Conservation (phyloP, 2,113 vertebrate species). For the Mus pahari region DNA sequence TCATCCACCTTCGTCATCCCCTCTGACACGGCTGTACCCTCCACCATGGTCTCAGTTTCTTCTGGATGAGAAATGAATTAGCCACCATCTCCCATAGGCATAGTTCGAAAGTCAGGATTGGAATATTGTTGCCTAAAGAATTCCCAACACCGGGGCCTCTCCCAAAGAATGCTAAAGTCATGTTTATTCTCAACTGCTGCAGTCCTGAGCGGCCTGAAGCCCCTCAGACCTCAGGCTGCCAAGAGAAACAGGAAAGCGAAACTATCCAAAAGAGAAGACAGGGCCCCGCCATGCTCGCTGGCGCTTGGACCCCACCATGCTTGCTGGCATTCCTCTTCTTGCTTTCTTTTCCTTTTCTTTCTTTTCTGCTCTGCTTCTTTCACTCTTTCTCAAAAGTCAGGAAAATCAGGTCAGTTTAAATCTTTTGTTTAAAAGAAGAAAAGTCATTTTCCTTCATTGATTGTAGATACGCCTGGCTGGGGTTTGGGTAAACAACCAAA, state of each 20-base stretch:
- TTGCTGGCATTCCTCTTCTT: not conserved
- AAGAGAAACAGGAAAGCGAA: slow-evolving; percentile 67
- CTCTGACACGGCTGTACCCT: not conserved
- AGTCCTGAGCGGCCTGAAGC: not conserved
- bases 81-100: slow-evolving; percentile 60
- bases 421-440: not conserved
- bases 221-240: slow-evolving; percentile 25
- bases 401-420: slow-evolving; percentile 22
- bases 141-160: slow-evolving; percentile 77
- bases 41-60: not conserved
- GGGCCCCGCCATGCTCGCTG: not conserved
- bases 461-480: not conserved
- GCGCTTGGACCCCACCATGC: not conserved
- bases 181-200: slow-evolving; percentile 45
- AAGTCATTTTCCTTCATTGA: not conserved
- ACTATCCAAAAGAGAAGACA: slow-evolving; percentile 62
- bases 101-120: slow-evolving; percentile 79
- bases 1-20: not conserved
- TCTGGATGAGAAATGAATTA: not conserved
- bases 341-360: not conserved
- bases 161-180: slow-evolving; percentile 61
- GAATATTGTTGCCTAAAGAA: slow-evolving; percentile 68
- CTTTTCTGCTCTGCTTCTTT: not conserved
- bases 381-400: slow-evolving; percentile 27
- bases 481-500: slow-evolving; percentile 53